phyloP scores from a whole-genome alignment of 2,113 vertebrate genomes.

The Pluvialis apricaria region DNA sequence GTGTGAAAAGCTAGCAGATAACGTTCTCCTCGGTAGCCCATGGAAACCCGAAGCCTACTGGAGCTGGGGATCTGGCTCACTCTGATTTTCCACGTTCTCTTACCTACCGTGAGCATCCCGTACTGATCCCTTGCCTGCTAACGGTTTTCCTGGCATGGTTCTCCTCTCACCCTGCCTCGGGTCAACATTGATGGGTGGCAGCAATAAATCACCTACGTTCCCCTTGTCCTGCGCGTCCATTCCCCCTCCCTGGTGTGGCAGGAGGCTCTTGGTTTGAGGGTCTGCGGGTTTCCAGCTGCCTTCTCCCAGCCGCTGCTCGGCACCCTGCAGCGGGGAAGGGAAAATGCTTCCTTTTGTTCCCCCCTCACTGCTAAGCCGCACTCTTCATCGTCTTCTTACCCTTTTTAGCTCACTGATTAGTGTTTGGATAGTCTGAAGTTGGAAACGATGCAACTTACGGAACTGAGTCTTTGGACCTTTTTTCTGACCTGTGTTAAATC shows the following conservation, averaged over 20 bases:
- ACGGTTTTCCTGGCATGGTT: rapidly evolving
- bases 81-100: not conserved
- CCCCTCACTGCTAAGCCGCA: not conserved
- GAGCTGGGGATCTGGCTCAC: not conserved
- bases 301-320: not conserved
- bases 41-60: not conserved
- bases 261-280: not conserved
- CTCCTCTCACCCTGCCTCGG: rapidly evolving
- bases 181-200: not conserved
- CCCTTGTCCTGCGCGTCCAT: rapidly evolving
- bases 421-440: not conserved
- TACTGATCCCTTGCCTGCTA: not conserved
- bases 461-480: not conserved
- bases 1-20: not conserved
- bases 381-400: not conserved
- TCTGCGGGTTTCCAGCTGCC: not conserved
- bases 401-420: not conserved
- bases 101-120: not conserved
- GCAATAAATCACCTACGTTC: not conserved
- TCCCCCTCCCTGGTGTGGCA: not conserved
- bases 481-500: not conserved
- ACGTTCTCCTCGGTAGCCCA: not conserved
- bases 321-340: not conserved
- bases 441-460: not conserved
- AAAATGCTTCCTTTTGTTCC: not conserved